Evolutionary conservation across 1,140 invertebrate genomes (phyloP).

Genomic region (Melitaea cinxia): DNA sequence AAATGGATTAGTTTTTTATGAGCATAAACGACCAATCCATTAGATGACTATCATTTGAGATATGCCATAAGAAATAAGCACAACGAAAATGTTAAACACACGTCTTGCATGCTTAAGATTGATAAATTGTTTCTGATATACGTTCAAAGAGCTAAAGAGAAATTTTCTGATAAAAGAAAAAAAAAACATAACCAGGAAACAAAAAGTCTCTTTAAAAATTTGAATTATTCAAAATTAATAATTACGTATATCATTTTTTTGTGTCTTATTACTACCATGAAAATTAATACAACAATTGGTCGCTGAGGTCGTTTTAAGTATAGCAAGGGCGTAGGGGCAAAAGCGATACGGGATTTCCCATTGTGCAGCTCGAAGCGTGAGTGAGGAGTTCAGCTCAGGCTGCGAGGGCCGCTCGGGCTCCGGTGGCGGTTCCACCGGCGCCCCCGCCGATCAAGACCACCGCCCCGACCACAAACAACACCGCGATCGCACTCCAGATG

Average conservation of each 20-base stretch:
- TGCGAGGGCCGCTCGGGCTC: constrained; percentile 78
- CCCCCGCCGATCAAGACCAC: constrained; percentile 74
- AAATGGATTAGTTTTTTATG: not conserved
- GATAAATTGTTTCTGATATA: not conserved
- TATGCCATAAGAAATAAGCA: not conserved
- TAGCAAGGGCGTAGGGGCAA: constrained; percentile 18
- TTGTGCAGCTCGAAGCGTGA: constrained; percentile 75
- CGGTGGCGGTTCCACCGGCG: constrained; percentile 72
- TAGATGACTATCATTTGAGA: not conserved
- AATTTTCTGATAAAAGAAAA: too few relatives aligned
- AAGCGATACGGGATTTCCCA: constrained; percentile 35
- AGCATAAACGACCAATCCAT: not conserved
- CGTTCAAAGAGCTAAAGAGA: too few relatives aligned
- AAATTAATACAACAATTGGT: not conserved
- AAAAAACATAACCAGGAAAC: not conserved
- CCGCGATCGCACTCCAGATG: constrained; percentile 91
- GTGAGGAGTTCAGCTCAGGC: constrained; percentile 78
- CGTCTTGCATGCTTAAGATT: constrained; percentile 1
- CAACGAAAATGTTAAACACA: not conserved
- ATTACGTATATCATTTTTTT: too few relatives aligned
- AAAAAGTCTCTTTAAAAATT: not conserved
- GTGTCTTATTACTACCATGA: too few relatives aligned
- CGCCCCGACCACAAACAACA: constrained; percentile 77
- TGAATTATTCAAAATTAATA: too few relatives aligned
- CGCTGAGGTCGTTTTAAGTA: not conserved